phyloP scores from a whole-genome alignment of 1,140 invertebrate species.

The Ditylenchus dipsaci region DNA sequence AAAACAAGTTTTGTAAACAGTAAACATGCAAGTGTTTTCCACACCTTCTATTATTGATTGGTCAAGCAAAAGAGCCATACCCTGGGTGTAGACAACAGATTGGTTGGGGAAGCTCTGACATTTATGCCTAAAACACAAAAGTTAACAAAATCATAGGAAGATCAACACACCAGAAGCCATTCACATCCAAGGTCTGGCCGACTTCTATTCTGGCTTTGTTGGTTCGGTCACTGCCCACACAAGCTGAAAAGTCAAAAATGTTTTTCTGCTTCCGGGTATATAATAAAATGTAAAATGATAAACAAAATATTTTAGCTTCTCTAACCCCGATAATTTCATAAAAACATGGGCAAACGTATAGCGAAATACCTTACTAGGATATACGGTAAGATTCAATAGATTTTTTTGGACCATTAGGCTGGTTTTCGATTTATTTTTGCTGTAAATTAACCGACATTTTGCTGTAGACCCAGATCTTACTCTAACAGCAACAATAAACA shows the following conservation, averaged over 20 bases:
- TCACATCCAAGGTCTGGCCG: slow-evolving; percentile 20
- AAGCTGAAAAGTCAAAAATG: slow-evolving; percentile 17
- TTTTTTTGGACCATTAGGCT: no score
- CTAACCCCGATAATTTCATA: no score
- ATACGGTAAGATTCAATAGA: no score
- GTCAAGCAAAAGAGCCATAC: background rate
- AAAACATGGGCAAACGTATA: background rate
- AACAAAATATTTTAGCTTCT: slow-evolving; percentile 7
- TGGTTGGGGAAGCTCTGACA: slow-evolving; percentile 37
- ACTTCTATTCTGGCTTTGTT: slow-evolving; percentile 27
- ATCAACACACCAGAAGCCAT: slow-evolving; percentile 22
- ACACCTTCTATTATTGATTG: background rate
- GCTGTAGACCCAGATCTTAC: no score
- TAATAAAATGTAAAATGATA: background rate
- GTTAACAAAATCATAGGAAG: background rate
- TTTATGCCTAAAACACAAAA: slow-evolving; percentile 23
- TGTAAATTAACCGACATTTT: no score
- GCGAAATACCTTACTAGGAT: no score
- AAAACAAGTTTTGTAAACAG: no score
- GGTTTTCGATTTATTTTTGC: no score
- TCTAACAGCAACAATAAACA: no score
- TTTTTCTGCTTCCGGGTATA: background rate
- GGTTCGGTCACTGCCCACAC: slow-evolving; percentile 22
- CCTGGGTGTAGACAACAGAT: slow-evolving; percentile 47
- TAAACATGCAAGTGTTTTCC: no score